Percentiles rank a stretch among this genome's conserved stretches.
phyloP scores from a whole-genome alignment of 1,140 invertebrate species.

The Drosophila bipectinata region DNA sequence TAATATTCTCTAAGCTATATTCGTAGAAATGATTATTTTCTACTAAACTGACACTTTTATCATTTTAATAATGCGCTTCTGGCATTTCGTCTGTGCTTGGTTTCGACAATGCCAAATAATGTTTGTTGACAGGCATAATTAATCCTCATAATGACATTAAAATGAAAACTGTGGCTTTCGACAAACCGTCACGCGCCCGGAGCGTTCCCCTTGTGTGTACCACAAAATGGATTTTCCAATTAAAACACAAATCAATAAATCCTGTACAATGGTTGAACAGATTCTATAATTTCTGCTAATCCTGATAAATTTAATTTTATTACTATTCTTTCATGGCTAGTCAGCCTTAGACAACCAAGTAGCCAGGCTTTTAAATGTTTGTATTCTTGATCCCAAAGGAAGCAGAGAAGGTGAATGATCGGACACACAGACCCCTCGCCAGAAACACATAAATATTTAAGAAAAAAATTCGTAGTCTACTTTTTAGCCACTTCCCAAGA shows the following conservation, averaged over 20 bases:
- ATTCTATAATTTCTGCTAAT: not conserved
- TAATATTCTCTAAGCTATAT: too few species aligned
- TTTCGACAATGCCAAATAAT: not conserved
- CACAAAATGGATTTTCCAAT: constrained; percentile 29
- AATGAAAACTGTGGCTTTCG: constrained; percentile 29
- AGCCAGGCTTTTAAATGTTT: constrained; percentile 7
- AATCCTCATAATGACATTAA: constrained; percentile 29
- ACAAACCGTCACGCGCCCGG: constrained; percentile 9
- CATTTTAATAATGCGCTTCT: not conserved
- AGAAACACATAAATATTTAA: constrained; percentile 34
- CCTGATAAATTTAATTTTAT: not conserved
- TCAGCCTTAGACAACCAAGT: not conserved
- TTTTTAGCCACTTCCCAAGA: constrained; percentile 28
- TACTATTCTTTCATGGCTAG: too few species aligned
- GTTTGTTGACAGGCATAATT: constrained; percentile 25
- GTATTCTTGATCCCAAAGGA: constrained; percentile 16
- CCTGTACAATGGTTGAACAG: not conserved
- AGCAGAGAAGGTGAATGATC: constrained; percentile 36
- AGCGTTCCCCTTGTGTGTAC: not conserved
- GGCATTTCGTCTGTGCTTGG: not conserved
- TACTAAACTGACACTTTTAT: not conserved
- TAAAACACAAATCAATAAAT: constrained; percentile 14
- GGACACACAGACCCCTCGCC: not conserved
- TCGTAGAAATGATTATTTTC: not conserved
- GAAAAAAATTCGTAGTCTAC: constrained; percentile 28